These are phyloP conservation scores for Stegophylla sp. DNA, from an alignment of 2,888 invertebrate genomes.

Conservation along the genomic window DNA sequence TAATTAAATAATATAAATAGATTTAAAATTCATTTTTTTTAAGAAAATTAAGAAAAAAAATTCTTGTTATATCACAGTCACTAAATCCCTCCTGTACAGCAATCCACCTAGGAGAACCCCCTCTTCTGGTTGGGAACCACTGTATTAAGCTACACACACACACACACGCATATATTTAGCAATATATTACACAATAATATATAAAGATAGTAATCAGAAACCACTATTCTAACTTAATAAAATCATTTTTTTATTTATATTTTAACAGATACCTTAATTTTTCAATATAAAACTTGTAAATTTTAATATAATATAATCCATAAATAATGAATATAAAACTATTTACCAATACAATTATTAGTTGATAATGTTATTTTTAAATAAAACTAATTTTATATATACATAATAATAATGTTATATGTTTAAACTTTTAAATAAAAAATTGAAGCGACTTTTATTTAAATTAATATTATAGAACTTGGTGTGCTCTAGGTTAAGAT, in stretches of 20 bases:
- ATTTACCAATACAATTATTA: neutral
- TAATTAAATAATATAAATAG: no score
- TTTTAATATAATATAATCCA: neutral
- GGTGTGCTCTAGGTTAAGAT: neutral
- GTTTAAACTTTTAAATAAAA: no score
- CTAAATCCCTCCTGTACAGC: no score
- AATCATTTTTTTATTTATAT: conserved; percentile 18
- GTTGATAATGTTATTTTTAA: neutral
- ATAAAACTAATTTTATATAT: neutral
- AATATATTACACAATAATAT: neutral
- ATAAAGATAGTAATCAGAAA: conserved; percentile 18
- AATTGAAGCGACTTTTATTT: no score
- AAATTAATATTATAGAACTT: no score
- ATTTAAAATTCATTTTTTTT: no score
- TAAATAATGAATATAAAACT: neutral
- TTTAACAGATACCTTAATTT: conserved; percentile 15
- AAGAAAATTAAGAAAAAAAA: no score
- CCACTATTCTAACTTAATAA: conserved; percentile 1
- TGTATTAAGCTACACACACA: no score
- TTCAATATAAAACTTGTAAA: neutral
- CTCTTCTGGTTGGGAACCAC: no score
- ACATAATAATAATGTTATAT: neutral
- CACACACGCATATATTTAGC: no score
- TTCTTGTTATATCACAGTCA: no score
- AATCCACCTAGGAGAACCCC: no score